phyloP scores from a whole-genome alignment of 1,140 invertebrate genomes.

The Octopus bimaculoides region DNA sequence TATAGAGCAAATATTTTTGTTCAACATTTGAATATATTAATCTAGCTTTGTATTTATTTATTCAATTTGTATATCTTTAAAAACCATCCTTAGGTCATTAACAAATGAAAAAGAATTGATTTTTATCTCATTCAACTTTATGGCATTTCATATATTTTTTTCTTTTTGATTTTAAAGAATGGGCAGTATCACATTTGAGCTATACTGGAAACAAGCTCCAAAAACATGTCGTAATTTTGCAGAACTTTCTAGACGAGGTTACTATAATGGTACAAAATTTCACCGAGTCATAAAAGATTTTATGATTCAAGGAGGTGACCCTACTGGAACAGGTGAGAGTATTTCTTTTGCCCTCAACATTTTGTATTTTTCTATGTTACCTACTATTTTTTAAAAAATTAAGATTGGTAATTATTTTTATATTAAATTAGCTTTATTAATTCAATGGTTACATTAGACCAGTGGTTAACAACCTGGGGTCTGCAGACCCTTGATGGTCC shows the following conservation, averaged over 20 bases:
- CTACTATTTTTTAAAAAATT: no score
- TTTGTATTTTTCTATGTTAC: no score
- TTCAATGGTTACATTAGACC: no score
- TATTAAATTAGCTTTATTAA: no score
- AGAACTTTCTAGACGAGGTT: constrained; percentile 84
- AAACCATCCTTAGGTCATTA: neutral
- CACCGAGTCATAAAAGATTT: constrained; percentile 95
- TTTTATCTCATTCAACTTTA: neutral
- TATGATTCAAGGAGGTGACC: constrained; percentile 90
- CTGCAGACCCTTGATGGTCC: no score
- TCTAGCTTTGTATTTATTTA: neutral
- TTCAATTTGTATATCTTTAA: neutral
- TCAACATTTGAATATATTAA: neutral
- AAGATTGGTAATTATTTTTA: no score
- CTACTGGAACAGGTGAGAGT: constrained; percentile 74
- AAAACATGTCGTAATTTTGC: constrained; percentile 95
- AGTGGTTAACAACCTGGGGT: no score
- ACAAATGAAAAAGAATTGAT: neutral
- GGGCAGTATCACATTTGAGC: constrained; percentile 86
- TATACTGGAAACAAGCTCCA: constrained; percentile 98
- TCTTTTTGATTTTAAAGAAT: constrained; percentile 67
- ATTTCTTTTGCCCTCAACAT: no score
- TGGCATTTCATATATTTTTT: neutral
- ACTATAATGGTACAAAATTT: constrained; percentile 95
- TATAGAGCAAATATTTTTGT: no score